Evolutionary conservation across 1,140 invertebrate genomes (phyloP).

Genomic region (Dendroctonus valens): DNA sequence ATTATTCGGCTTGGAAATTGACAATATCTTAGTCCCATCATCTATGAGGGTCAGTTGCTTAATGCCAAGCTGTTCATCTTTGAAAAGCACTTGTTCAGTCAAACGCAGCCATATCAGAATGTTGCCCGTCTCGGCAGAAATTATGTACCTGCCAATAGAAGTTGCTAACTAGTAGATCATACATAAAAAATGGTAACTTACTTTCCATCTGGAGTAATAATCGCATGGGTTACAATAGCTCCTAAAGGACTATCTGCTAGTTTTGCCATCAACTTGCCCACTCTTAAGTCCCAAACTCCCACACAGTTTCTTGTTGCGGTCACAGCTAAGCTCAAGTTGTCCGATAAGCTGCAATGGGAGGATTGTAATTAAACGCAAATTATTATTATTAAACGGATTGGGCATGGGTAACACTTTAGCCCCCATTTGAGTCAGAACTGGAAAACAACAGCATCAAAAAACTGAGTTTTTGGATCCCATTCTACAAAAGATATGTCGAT

Average conservation of each 20-base stretch:
- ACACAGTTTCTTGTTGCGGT: constrained; percentile 91
- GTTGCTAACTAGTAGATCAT: constrained; percentile 9
- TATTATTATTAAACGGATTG: background rate
- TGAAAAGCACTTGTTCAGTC: constrained; percentile 78
- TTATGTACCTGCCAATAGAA: constrained; percentile 61
- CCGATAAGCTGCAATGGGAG: constrained; percentile 64
- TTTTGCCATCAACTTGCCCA: constrained; percentile 78
- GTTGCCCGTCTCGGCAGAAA: constrained; percentile 91
- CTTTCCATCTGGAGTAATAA: constrained; percentile 81
- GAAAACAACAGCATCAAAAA: too few relatives aligned
- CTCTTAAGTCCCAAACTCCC: constrained; percentile 91
- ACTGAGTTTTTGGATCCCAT: too few relatives aligned
- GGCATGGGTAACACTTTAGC: too few relatives aligned
- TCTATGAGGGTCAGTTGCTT: constrained; percentile 84
- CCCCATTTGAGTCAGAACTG: too few relatives aligned
- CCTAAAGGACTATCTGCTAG: constrained; percentile 89
- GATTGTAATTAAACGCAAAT: too few relatives aligned
- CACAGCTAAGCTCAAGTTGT: constrained; percentile 72
- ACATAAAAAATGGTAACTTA: constrained; percentile 49
- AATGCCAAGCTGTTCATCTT: constrained; percentile 81
- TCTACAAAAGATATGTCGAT: too few relatives aligned
- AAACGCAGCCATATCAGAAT: constrained; percentile 89
- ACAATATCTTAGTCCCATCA: constrained; percentile 79
- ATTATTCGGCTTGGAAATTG: constrained; percentile 71
- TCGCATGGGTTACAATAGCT: constrained; percentile 91